Evolutionary conservation across 2,797 vertebrate species (phyloP), one percentile per base, ranked within the genome.

Genomic region (Chelmon rostratus): DNA sequence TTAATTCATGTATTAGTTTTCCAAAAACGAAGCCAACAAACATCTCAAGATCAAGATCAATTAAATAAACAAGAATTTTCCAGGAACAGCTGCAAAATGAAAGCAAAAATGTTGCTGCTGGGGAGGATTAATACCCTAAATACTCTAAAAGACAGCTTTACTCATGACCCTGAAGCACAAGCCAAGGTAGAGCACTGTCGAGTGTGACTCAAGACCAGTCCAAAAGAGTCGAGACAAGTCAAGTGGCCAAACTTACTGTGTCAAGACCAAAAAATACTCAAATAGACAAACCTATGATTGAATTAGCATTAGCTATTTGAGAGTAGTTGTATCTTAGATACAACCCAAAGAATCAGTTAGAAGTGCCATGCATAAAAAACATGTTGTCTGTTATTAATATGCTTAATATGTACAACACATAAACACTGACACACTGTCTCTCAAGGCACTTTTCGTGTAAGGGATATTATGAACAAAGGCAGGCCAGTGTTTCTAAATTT

Each of bases 401-500:
- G 46, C 50, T 35, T 49, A 50, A 50, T 42, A 49, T 28, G 56
- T 63, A 21, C 21, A 3, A 38, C 44, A n/a, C 57, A 64, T 57
- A 28, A 69, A 86, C 67, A 42, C 31, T 40, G 11, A 47, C 42
- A 44, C 19, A 18, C 19, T 12, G 11, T 57, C 53, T 61, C 21
- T 72, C 33, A 40, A 4, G 52, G 42, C n/a, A 35, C 13, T 6
- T 13, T 62, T 53, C 25, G 40, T 18, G 40, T 73, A 42, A 67
- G 46, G 57, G 37, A 62, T 33, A 19, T 64, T 68, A 33, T 71
- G 42, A 81, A 59, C 52, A 44, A 9, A 25, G 23, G 23, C 50
- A 11, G 25, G 57, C 67, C 59, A 59, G 47, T 58, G 66, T 16
- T 28, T 46, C 40, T 52, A 42, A 79, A 70, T 81, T 65, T 79